Base-by-base conservation (phyloP, 2,888 invertebrate genomes). In the Deilephila porcellus region DNA sequence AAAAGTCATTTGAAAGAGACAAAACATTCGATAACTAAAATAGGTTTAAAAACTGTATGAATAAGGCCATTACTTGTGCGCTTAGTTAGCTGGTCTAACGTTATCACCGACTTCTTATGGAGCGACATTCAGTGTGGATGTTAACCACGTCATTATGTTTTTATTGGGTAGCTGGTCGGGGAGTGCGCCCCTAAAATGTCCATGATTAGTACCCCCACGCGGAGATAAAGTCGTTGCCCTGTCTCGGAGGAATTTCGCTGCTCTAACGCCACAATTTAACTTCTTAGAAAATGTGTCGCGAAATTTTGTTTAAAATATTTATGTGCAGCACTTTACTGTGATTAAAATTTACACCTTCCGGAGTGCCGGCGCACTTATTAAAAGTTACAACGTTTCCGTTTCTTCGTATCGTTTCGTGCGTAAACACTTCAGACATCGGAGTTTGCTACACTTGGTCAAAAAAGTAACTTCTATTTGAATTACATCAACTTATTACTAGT, bases 121-220 rank as follows among this genome's bases (percentile, higher is more conserved):
- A 62, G 70, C 32, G 71, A 73, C 70, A 70, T 72, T 73, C 71
- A 62, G 56, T 45, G 20, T 59, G 75, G 71, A 72, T 70, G 71
- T 75, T 70, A 75, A 75, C 73, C 73, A 75, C 72, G 70, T 73
- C 71, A 75, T 75, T 73, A 73, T 72, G 70, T 53, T 75, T 73
- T 75, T 70, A 75, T 75, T 75, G 70, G 73, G 56, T 72, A 73
- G 56, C 17, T n/a, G 56, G 71, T 72, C 72, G 75, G 74, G 37
- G 70, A 72, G 71, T 67, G 74, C 73, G 60, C 70, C 72, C 73
- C 56, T 70, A 72, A 73, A 73, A 74, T 76, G 75, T 75, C 75
- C 76, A 72, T 74, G 75, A 76, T 77, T 76, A 79, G 76, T 76
- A 73, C 74, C 60, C 34, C 71, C 72, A 60, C 74, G 71, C 74